These are phyloP conservation scores for Hirtodrosophila cameraria DNA, from an alignment of 2,888 invertebrate genomes.

Conservation along the genomic window DNA sequence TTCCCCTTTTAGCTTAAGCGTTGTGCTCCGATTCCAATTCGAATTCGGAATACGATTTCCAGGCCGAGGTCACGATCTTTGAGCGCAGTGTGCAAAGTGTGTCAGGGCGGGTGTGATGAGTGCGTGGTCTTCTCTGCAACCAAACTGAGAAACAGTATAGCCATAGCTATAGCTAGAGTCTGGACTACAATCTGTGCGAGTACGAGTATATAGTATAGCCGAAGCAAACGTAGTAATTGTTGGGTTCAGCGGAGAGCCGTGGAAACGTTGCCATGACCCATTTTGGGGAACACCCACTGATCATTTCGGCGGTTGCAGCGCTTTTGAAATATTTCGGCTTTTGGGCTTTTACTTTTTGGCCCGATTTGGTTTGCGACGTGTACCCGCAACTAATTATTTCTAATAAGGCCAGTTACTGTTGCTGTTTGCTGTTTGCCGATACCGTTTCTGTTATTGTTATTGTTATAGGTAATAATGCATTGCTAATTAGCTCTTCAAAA, in stretches of 20 bases:
- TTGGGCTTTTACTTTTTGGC: conserved; percentile 52
- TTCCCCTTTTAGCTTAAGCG: conserved; percentile 2
- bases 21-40: conserved; percentile 21
- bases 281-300: conserved; percentile 73
- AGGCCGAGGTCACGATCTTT: conserved; percentile 55
- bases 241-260: conserved; percentile 21
- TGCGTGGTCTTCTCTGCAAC: conserved; percentile 39
- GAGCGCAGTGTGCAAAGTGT: conserved; percentile 50
- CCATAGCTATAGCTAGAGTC: too few species aligned
- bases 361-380: conserved; percentile 45
- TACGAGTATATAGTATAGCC: too few species aligned
- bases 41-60: conserved; percentile 27
- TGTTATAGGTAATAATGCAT: conserved; percentile 40
- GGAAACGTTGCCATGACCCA: conserved; percentile 65
- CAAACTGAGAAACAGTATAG: neutral
- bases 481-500: conserved; percentile 54
- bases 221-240: conserved; percentile 42
- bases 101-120: conserved; percentile 72
- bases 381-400: conserved; percentile 51
- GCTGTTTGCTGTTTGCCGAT: too few species aligned
- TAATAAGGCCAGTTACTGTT: conserved; percentile 54
- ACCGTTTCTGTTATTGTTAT: conserved; percentile 17
- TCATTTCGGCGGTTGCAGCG: conserved; percentile 48
- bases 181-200: conserved; percentile 25
- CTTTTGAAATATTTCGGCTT: conserved; percentile 50